Conservation (phyloP, 2,797 vertebrate genomes). For the Aythya fuligula region DNA sequence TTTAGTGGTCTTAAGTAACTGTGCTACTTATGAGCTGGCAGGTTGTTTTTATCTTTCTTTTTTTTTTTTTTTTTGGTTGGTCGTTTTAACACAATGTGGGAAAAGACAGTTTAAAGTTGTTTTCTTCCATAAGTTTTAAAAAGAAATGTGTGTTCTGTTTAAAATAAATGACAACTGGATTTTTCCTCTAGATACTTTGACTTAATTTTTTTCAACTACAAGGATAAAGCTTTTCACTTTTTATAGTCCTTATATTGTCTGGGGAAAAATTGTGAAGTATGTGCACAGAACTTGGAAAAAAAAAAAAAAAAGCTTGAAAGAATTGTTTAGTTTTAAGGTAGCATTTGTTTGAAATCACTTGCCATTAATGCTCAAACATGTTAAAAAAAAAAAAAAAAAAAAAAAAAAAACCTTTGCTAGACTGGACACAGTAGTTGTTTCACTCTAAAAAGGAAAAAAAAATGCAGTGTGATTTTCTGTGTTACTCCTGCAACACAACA, state of each 20-base stretch:
- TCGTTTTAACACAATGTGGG: not conserved
- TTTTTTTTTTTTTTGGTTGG: not conserved
- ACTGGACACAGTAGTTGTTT: not conserved
- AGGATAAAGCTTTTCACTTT: not conserved
- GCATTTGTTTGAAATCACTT: not conserved
- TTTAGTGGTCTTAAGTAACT: not conserved
- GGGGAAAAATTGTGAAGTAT: not conserved
- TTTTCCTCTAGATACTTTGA: conserved; percentile 9
- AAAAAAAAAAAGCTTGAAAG: not conserved
- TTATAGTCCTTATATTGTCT: not conserved
- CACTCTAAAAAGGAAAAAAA: not conserved
- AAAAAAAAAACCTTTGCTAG: not conserved
- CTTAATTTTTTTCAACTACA: not conserved
- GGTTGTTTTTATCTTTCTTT: not conserved
- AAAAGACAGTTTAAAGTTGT: not conserved
- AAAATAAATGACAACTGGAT: conserved; percentile 45
- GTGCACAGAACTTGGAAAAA: not conserved
- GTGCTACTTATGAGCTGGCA: not conserved
- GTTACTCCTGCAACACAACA: not conserved
- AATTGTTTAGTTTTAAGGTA: not conserved
- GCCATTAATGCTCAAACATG: not conserved
- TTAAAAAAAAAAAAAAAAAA: not conserved
- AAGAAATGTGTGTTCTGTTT: not conserved
- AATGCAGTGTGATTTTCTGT: not conserved
- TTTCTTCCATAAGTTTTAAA: not conserved